phyloP scores from a whole-genome alignment of 2,797 vertebrate genomes.

The Sebastes steindachneri region DNA sequence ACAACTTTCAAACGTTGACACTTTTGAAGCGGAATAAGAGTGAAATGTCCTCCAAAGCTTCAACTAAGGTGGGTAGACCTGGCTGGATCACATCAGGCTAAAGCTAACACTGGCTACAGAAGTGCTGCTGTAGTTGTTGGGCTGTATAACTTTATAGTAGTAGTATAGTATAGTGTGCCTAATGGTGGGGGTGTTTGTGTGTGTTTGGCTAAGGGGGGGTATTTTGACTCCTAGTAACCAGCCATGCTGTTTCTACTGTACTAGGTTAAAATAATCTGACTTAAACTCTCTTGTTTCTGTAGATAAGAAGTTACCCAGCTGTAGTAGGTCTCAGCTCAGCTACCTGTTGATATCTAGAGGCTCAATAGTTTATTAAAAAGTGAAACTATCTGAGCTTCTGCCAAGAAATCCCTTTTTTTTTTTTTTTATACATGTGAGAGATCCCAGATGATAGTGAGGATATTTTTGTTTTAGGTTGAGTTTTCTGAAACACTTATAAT shows the following conservation, averaged over 20 bases:
- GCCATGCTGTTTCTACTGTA: no score
- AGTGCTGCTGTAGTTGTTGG: not conserved
- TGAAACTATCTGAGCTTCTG: not conserved
- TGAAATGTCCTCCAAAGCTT: constrained; percentile 92
- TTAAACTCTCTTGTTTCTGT: no score
- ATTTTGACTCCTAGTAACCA: constrained; percentile 4
- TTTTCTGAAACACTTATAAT: not conserved
- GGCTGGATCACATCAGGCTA: not conserved
- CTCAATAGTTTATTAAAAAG: no score
- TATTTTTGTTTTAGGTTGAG: not conserved
- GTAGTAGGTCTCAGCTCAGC: no score
- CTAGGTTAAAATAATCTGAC: rapidly evolving
- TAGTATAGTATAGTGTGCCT: not conserved
- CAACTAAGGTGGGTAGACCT: constrained; percentile 88
- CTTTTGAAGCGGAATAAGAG: constrained; percentile 66
- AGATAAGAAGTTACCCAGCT: no score
- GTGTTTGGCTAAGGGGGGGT: not conserved
- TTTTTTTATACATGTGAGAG: not conserved
- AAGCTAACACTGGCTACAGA: not conserved
- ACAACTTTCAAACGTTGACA: constrained; percentile 63
- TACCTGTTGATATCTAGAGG: no score
- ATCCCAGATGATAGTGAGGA: not conserved
- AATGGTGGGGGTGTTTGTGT: constrained; percentile 9
- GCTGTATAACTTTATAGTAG: constrained; percentile 6
- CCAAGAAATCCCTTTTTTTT: not conserved